Percentiles rank a stretch among this genome's conserved stretches.
Conservation (phyloP, 1,140 invertebrate species). For the Calycopis cecrops region DNA sequence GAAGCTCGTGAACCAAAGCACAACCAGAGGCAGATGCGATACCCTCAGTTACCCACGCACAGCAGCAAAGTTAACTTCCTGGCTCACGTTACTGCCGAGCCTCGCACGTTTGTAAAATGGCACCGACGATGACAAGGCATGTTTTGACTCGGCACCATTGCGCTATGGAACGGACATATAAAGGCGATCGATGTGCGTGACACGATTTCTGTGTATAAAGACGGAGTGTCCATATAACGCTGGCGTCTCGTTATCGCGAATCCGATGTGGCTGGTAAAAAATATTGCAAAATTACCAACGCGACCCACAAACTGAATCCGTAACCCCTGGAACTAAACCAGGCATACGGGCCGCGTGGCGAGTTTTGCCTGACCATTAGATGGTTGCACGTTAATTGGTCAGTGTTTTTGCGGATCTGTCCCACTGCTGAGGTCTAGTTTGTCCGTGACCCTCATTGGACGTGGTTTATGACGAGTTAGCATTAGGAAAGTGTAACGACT, state of each 20-base stretch:
- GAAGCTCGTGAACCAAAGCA: too few species aligned
- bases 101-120: too few species aligned
- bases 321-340: conserved; percentile 25
- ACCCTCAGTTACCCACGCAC: too few species aligned
- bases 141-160: too few species aligned
- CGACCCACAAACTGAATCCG: conserved; percentile 22
- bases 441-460: background rate
- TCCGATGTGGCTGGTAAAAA: background rate
- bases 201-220: background rate
- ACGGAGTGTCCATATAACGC: background rate
- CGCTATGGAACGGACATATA: too few species aligned
- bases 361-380: conserved; percentile 16
- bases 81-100: too few species aligned
- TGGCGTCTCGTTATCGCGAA: background rate
- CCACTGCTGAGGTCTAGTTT: background rate
- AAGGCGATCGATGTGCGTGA: too few species aligned
- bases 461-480: too few species aligned
- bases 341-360: conserved; percentile 25
- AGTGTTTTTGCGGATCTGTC: conserved; percentile 5
- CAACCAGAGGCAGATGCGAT: too few species aligned
- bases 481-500: too few species aligned
- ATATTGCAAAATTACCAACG: conserved; percentile 16
- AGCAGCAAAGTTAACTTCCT: too few species aligned
- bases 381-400: background rate
- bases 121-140: too few species aligned